A percentile compares a stretch with the other conserved stretches of the same genome.
These are phyloP conservation scores for Onychorhynchus coronatus DNA, from an alignment of 2,113 vertebrate genomes.

Conservation along the genomic window DNA sequence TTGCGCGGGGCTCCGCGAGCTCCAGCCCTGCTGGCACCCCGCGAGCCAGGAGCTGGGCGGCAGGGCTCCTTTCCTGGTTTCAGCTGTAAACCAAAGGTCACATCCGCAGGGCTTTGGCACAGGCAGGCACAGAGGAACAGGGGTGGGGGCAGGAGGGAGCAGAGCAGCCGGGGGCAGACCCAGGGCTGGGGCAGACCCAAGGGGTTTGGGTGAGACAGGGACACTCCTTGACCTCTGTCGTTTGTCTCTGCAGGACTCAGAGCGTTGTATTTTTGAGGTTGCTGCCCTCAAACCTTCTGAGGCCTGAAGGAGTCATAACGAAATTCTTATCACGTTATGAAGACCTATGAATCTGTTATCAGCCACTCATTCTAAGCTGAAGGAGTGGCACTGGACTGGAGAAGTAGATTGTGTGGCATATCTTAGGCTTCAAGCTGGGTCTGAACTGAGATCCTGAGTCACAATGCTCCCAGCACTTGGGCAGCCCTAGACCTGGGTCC, in stretches of 20 bases:
- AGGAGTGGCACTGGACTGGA: not conserved
- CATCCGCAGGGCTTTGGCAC: not conserved
- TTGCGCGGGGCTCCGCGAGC: not conserved
- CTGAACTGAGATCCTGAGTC: not conserved
- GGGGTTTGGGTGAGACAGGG: not conserved
- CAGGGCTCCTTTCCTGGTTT: not conserved
- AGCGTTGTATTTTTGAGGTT: not conserved
- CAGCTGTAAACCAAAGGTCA: slow-evolving; percentile 14
- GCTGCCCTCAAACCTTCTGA: not conserved
- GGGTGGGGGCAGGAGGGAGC: not conserved
- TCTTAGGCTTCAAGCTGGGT: not conserved
- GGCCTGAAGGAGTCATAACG: not conserved
- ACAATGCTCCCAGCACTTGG: not conserved
- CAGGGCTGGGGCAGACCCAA: not conserved
- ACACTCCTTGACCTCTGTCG: not conserved
- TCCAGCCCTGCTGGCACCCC: not conserved
- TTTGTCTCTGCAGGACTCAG: not conserved
- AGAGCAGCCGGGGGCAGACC: not conserved
- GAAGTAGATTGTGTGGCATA: not conserved
- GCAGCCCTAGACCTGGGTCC: not conserved
- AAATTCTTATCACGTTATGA: not conserved
- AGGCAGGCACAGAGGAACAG: not conserved
- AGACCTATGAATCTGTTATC: not conserved
- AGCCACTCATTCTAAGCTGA: not conserved
- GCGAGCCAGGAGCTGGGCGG: not conserved